Percentiles rank a stretch among this genome's conserved stretches.
Evolutionary conservation across 2,797 vertebrate genomes (phyloP).

Genomic region (Decapterus maruadsi): DNA sequence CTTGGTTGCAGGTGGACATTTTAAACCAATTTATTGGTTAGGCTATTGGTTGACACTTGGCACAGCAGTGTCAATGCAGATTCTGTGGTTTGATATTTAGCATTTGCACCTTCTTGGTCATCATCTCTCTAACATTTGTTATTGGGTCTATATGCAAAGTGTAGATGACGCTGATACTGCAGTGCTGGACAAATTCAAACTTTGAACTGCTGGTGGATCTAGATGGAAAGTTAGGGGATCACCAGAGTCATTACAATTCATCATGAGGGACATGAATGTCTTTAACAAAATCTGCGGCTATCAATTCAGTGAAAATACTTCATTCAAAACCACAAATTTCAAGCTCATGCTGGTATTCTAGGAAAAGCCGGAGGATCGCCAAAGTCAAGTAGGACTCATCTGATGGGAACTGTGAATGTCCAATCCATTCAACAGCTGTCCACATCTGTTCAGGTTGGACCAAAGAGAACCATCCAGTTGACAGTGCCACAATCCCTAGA

Average conservation of each 20-base stretch:
- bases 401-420: not conserved
- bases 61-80: not conserved
- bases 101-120: too few relatives aligned
- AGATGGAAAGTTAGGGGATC: not conserved
- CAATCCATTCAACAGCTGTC: not conserved
- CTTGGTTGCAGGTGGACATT: not conserved
- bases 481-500: not conserved
- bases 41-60: not conserved
- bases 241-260: not conserved
- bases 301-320: not conserved
- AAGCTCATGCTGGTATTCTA: not conserved
- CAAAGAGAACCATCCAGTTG: not conserved
- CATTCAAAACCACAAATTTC: not conserved
- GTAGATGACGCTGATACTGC: too few relatives aligned
- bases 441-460: not conserved
- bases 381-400: not conserved
- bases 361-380: not conserved
- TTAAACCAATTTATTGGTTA: not conserved
- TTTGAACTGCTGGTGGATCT: not conserved
- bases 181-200: not conserved
- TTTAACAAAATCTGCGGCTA: not conserved
- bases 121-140: not conserved
- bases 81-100: too few relatives aligned
- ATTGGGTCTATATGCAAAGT: not conserved
- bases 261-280: not conserved